phyloP scores from a whole-genome alignment of 2,797 vertebrate species.

The Heterohyrax brucei region DNA sequence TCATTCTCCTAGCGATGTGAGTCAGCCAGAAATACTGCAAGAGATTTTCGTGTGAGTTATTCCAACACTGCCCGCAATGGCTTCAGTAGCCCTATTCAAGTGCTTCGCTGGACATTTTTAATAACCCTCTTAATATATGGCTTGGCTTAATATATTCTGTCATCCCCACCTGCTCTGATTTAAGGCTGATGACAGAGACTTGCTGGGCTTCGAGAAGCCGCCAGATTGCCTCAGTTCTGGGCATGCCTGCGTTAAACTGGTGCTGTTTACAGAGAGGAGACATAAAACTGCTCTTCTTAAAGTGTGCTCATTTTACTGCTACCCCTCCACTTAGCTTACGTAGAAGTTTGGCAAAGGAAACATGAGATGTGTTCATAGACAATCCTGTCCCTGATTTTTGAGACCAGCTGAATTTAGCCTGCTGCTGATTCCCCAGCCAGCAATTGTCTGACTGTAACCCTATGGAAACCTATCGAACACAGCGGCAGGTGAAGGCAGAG shows the following conservation, averaged over 20 bases:
- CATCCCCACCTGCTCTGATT: slow-evolving; percentile 92
- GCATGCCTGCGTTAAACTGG: slow-evolving; percentile 71
- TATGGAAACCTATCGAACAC: slow-evolving; percentile 83
- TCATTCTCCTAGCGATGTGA: slow-evolving; percentile 69
- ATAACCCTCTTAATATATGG: slow-evolving; percentile 91
- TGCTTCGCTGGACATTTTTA: slow-evolving; percentile 89
- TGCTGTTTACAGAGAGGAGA: slow-evolving; percentile 81
- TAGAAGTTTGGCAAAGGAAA: slow-evolving; percentile 83
- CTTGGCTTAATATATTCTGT: slow-evolving; percentile 91
- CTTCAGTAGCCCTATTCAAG: slow-evolving; percentile 89
- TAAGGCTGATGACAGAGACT: slow-evolving; percentile 90
- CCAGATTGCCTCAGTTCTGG: slow-evolving; percentile 83
- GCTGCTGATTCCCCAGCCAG: slow-evolving; percentile 67
- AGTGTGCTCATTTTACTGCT: slow-evolving; percentile 78
- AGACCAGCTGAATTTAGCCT: slow-evolving; percentile 70
- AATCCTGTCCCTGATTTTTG: slow-evolving; percentile 77
- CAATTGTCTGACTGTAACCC: slow-evolving; percentile 80
- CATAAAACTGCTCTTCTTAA: slow-evolving; percentile 86
- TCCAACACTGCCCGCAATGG: slow-evolving; percentile 87
- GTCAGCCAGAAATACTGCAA: slow-evolving; percentile 81
- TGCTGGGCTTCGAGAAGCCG: slow-evolving; percentile 85
- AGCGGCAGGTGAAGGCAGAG: slow-evolving; percentile 87
- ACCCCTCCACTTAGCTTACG: slow-evolving; percentile 76
- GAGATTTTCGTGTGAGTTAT: slow-evolving; percentile 81
- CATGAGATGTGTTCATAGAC: slow-evolving; percentile 78